These are phyloP conservation scores for Hydractinia symbiolongicarpus DNA, from an alignment of 30 jellyfish, hydroid and myxozoan species.

Conservation along the genomic window DNA sequence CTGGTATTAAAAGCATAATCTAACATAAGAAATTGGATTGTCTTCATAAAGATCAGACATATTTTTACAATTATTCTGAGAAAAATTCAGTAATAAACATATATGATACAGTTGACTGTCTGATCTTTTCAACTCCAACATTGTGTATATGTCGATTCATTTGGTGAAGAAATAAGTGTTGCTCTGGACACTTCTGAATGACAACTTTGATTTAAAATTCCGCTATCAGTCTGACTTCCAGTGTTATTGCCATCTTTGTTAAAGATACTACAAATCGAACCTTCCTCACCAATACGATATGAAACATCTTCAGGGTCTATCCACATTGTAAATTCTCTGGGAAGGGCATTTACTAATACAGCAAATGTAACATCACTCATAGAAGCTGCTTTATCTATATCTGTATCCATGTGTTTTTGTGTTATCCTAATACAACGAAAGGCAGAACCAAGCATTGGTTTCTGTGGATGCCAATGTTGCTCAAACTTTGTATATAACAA, in stretches of 20 bases:
- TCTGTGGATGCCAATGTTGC: constrained; percentile 93
- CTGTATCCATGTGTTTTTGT: constrained; percentile 73
- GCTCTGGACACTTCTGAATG: constrained; percentile 25
- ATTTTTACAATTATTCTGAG: constrained; percentile 16
- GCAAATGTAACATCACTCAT: constrained; percentile 62
- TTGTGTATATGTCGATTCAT: constrained; percentile 21
- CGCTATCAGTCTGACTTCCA: background rate
- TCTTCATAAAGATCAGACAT: constrained; percentile 4
- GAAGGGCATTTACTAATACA: constrained; percentile 59
- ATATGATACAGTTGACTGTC: background rate
- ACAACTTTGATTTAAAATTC: constrained; percentile 11
- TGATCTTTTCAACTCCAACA: constrained; percentile 6
- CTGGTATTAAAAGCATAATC: too few relatives aligned
- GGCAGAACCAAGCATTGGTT: constrained; percentile 93
- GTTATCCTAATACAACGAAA: constrained; percentile 78
- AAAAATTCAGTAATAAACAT: constrained; percentile 16
- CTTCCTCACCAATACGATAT: constrained; percentile 97
- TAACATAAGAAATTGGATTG: constrained; percentile 4
- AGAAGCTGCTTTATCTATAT: constrained; percentile 68
- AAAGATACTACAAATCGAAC: constrained; percentile 71
- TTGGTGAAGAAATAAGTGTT: constrained; percentile 8
- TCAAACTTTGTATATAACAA: constrained; percentile 54
- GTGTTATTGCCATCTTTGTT: background rate
- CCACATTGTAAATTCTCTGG: constrained; percentile 93
- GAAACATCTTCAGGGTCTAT: constrained; percentile 92